Evolutionary conservation across 1,140 invertebrate genomes (phyloP), one percentile per base, ranked within the genome.

Genomic region (Acromyrmex charruanus): DNA sequence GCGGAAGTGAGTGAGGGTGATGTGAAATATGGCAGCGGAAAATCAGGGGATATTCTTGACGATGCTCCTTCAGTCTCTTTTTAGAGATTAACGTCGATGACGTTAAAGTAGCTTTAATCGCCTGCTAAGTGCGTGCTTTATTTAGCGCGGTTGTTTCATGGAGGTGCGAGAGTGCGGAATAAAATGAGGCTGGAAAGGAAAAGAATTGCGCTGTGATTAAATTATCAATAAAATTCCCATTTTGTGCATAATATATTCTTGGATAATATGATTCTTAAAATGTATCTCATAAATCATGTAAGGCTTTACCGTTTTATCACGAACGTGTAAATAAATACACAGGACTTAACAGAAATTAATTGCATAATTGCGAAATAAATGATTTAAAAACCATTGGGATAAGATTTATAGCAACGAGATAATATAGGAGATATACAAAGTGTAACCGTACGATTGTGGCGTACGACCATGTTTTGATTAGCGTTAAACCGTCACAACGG

Each of bases 1-100:
- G n/a, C 31, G 71, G n/a, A 39, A 65, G 18, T 16, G 59, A 65
- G 35, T 5, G 25, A 65, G 65, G 31, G 10, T 69, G 65, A 69
- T 9, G 18, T 81, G 55, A 75, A 61, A 89, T 89, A 88, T 69
- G 71, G 51, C 14, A 79, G 61, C n/a, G 69, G 69, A 77, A 77
- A 77, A 85, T 87, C 86, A 59, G 49, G 31, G 28, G 51, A 39
- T 18, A 84, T 39, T 84, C 59, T 14, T 21, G 55, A 55, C 53
- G 53, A 74, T 39, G 68, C 68, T 82, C 18, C 14, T 84, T 51
- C 16, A 84, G 69, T 84, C 69, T 75, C 39, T 25, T 74, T 82
- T 16, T 39, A 51, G 14, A 10, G 80, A 84, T 84, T 84, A 84
- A 75, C 55, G 58, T 71, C 80, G 80, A 75, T 84, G 69, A 84